Evolutionary conservation across 1,140 invertebrate species (phyloP), one percentile per base, ranked within the genome.

Genomic region (Tetragonula clypearis): DNA sequence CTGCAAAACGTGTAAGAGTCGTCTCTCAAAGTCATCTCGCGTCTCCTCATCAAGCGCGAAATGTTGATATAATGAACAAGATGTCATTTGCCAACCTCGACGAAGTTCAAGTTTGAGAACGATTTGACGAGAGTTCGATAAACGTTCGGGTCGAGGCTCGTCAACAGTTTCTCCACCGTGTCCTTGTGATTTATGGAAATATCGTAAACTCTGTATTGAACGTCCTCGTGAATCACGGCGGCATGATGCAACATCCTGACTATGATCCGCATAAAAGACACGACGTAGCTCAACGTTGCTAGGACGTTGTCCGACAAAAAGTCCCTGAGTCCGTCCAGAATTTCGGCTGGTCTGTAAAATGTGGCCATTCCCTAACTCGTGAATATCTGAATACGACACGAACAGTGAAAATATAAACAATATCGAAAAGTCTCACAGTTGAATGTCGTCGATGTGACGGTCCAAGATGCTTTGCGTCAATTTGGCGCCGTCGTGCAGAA

Each of bases 231-330:
- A 86, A 94, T 87, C 23, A 94, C 85, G 3, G 90, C 91, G 11
- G 92, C 85, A 73, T 94, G 93, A 72, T 94, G 91, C 68, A 89
- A 82, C 82, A 92, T 91, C 85, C 65, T 84, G 6, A 92, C 89
- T 26, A 94, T 79, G 55, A 91, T 92, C 68, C 93, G 88, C 35
- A 81, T 91, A 35, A 92, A 65, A 12, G 93, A 93, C 17, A 91
- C 60, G 56, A 92, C 0, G 69, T 94, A 93, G 0, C 93, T 90
- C 23, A 92, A 1, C 1, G 79, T 84, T 60, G 91, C 93, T 26
- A 94, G 76, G 68, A 94, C 65, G 12, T 92, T 91, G 0, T 82
- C 78, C 0, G 91, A 88, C 62, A 94, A 92, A 19, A 93, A 87
- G 11, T 88, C 53, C 60, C 71, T 88, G 1, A 94, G 81, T 5